Evolutionary conservation across 2,888 invertebrate genomes (phyloP).

Genomic region (Suillia variegata): DNA sequence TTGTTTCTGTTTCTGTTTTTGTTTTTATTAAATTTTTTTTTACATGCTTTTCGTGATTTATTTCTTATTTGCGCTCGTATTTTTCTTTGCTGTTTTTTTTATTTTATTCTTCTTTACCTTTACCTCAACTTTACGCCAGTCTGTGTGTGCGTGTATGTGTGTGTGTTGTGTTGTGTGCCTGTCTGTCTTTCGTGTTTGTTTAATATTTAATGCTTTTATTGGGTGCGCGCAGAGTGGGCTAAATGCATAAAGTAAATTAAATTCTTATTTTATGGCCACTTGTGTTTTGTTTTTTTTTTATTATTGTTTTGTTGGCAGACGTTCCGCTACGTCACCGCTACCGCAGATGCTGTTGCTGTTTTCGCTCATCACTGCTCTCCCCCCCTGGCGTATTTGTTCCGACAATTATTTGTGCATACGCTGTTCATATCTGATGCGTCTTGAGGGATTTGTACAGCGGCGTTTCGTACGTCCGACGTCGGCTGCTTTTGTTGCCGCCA

Average conservation of each 20-base stretch:
- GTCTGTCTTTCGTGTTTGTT: background rate
- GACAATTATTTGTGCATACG: conserved; percentile 1
- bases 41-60: background rate
- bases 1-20: background rate
- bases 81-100: background rate
- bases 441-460: too few species aligned
- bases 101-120: background rate
- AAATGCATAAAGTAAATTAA: background rate
- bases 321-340: too few species aligned
- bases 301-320: too few species aligned
- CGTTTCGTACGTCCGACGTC: background rate
- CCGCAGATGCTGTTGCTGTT: too few species aligned
- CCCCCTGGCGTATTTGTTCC: background rate
- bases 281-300: too few species aligned
- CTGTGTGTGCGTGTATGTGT: background rate
- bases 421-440: background rate
- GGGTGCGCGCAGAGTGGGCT: background rate
- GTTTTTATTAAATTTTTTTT: conserved; percentile 4
- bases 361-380: too few species aligned
- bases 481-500: background rate
- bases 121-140: background rate
- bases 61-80: background rate
- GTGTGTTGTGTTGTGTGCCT: too few species aligned
- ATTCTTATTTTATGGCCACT: background rate
- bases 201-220: background rate